These are phyloP conservation scores for Samia ricini DNA, from an alignment of 1,140 invertebrate species.

Conservation along the genomic window DNA sequence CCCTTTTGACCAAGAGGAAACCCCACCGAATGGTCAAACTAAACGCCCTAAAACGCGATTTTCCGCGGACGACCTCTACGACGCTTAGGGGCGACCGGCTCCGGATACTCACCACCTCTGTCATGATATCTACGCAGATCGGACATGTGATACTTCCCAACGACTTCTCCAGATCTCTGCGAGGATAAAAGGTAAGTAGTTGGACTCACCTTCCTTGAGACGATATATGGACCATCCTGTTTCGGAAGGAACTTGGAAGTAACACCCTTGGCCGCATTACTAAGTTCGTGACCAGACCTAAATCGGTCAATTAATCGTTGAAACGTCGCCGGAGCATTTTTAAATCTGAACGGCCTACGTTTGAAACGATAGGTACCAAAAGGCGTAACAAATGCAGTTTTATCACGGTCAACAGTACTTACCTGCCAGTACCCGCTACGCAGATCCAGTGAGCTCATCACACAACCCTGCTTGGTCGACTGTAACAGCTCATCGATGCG, in stretches of 20 bases:
- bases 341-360: conserved; percentile 60
- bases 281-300: conserved; percentile 24
- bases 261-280: conserved; percentile 23
- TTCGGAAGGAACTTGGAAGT: conserved; percentile 28
- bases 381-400: conserved; percentile 69
- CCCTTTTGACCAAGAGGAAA: conserved; percentile 1
- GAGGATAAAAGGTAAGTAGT: conserved; percentile 35
- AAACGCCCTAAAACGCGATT: background rate
- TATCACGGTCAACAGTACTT: conserved; percentile 39
- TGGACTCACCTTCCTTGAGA: conserved; percentile 19
- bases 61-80: conserved; percentile 12
- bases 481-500: conserved; percentile 71
- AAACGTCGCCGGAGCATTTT: conserved; percentile 61
- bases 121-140: conserved; percentile 5
- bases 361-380: conserved; percentile 54
- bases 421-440: conserved; percentile 67
- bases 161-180: background rate
- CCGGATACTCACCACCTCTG: conserved; percentile 2
- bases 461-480: conserved; percentile 38
- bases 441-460: conserved; percentile 70
- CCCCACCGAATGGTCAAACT: background rate
- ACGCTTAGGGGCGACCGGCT: conserved; percentile 3
- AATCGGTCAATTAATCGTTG: conserved; percentile 59
- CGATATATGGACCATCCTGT: conserved; percentile 25
- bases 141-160: conserved; percentile 15